Evolutionary conservation across 2,888 invertebrate species (phyloP).

Genomic region (Diaperis boleti): DNA sequence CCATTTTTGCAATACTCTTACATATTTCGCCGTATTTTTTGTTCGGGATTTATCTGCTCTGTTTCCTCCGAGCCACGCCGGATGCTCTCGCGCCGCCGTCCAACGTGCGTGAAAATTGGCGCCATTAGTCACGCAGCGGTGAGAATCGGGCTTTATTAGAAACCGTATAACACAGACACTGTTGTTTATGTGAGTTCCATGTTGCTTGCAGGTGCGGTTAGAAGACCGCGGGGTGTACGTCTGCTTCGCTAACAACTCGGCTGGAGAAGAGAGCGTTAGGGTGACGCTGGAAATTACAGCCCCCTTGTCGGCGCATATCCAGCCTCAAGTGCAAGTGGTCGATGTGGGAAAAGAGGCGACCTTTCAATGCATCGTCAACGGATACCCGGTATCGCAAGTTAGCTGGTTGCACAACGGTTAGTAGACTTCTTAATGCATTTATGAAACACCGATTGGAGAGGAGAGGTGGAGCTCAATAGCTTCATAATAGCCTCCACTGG

Average conservation of each 20-base stretch:
- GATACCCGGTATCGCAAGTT: conserved; percentile 85
- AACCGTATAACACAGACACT: conserved; percentile 4
- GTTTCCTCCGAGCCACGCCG: not conserved
- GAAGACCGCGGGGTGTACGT: conserved; percentile 90
- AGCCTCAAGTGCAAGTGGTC: conserved; percentile 82
- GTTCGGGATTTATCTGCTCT: not conserved
- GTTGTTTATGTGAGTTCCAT: conserved; percentile 28
- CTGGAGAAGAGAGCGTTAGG: conserved; percentile 84
- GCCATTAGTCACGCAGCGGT: conserved; percentile 32
- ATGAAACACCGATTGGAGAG: conserved; percentile 5
- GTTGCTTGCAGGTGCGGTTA: conserved; percentile 68
- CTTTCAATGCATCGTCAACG: conserved; percentile 89
- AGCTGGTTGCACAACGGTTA: conserved; percentile 84
- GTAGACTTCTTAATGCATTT: conserved; percentile 33
- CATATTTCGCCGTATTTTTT: conserved; percentile 1
- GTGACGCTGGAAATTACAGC: conserved; percentile 84
- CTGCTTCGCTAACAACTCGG: conserved; percentile 92
- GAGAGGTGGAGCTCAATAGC: conserved; percentile 8
- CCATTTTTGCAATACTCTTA: not conserved
- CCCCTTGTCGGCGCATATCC: conserved; percentile 83
- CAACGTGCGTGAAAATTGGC: conserved; percentile 28
- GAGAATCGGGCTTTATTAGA: conserved; percentile 34
- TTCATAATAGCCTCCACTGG: conserved; percentile 10
- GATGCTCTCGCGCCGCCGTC: not conserved
- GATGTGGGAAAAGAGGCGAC: conserved; percentile 87